Conservation (phyloP, 2,888 invertebrate genomes). For the Pachycephus smyrnensis region DNA sequence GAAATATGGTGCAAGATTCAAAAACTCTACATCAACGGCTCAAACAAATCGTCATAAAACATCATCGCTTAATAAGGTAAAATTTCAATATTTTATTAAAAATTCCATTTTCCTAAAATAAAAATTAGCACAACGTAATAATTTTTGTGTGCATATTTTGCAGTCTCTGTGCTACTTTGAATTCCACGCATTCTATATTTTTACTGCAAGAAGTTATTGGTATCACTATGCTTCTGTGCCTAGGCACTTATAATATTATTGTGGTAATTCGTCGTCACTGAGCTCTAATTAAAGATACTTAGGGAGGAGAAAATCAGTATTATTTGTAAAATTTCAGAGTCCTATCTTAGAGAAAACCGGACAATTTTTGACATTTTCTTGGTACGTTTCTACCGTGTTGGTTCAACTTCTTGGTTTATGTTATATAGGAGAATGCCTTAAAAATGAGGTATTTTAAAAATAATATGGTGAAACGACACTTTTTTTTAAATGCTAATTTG, state of each 20-base stretch:
- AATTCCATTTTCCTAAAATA: neutral
- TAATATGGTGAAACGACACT: neutral
- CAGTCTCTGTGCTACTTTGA: neutral
- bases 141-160: neutral
- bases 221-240: neutral
- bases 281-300: neutral
- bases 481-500: neutral
- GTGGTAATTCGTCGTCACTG: neutral
- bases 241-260: neutral
- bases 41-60: neutral
- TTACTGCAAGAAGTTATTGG: neutral
- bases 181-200: neutral
- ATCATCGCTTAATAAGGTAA: neutral
- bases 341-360: neutral
- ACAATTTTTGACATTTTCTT: slow-evolving; percentile 7
- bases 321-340: neutral
- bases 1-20: neutral
- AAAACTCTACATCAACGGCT: neutral
- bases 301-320: neutral
- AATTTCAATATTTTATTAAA: neutral
- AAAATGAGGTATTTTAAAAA: slow-evolving; percentile 28
- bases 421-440: slow-evolving; percentile 36
- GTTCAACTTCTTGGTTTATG: slow-evolving; percentile 35
- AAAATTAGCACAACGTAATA: neutral
- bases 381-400: slow-evolving; percentile 29